phyloP scores from a whole-genome alignment of 2,113 vertebrate genomes.

The Carettochelys insculpta region DNA sequence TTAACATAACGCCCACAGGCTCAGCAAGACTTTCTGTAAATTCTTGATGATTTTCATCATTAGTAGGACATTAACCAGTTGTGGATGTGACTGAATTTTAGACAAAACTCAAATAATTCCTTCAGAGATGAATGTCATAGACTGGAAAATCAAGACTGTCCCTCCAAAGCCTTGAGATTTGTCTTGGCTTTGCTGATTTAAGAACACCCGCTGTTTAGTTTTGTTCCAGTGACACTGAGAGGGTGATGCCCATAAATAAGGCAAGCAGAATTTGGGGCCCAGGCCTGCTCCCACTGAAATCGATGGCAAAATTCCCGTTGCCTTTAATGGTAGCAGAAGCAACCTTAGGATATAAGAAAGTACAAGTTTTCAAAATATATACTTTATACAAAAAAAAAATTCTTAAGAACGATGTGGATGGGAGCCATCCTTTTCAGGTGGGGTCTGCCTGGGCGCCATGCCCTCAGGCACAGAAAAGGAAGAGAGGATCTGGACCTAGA shows the following conservation, averaged over 20 bases:
- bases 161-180: background rate
- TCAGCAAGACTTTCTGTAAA: background rate
- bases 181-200: background rate
- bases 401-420: background rate
- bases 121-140: background rate
- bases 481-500: background rate
- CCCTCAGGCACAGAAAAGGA: background rate
- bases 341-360: background rate
- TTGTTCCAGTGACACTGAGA: rapidly evolving
- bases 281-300: background rate
- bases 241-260: background rate
- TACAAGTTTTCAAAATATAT: background rate
- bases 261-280: background rate
- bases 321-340: background rate
- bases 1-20: background rate
- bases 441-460: background rate
- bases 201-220: background rate
- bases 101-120: background rate
- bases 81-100: background rate
- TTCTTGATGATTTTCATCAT: background rate
- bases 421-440: background rate
- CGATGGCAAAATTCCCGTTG: background rate
- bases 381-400: background rate
- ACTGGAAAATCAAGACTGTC: background rate
- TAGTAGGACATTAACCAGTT: background rate